Base-by-base conservation (phyloP, 2,113 vertebrate genomes). In the Antennarius striatus region DNA sequence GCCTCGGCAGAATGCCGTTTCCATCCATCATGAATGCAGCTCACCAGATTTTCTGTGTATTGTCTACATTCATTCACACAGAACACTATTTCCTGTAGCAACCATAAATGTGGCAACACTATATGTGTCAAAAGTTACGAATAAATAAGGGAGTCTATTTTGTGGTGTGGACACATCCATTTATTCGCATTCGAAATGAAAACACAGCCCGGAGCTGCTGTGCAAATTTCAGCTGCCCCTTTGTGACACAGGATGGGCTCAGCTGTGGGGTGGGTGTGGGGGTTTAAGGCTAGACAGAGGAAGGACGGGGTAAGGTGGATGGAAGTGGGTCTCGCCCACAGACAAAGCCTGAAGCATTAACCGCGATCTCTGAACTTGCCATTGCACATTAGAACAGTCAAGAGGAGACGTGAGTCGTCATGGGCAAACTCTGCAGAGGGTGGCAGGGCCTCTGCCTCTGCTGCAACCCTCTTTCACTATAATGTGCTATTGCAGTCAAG, bases 301-400 rank as follows among this genome's bases (percentile, higher is more conserved):
- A 15, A 29, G 48, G 17, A 11, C 9, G 16, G 28, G 11, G 55
- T 11, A 50, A 13, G 17, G 56, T 10, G 42, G 13, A 42, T 42
- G 15, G 28, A 8, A 40, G 61, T 15, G n/a, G 47, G 40, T 75
- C 40, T 67, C 58, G 75, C 70, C 77, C 17, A 5, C 43, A 60
- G 78, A 56, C 60, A 29, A 43, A 56, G 71, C 72, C 72, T 62
- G 0, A 28, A 61, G 79, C 66, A 28, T 10, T 36, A 32, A 66
- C 61, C 40, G 10, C 48, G 72, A 80, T 80, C 84, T 86, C 79
- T 82, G 59, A 83, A 75, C 83, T 81, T 81, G 82, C 85, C 80
- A 84, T 74, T 42, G 68, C 77, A 79, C 72, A 78, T 86, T 75
- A 85, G 59, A 63, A 10, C 30, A 57, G 78, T 53, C 60, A 51